Conservation (phyloP, 2,113 vertebrate species). For the Toxotes chatareus region DNA sequence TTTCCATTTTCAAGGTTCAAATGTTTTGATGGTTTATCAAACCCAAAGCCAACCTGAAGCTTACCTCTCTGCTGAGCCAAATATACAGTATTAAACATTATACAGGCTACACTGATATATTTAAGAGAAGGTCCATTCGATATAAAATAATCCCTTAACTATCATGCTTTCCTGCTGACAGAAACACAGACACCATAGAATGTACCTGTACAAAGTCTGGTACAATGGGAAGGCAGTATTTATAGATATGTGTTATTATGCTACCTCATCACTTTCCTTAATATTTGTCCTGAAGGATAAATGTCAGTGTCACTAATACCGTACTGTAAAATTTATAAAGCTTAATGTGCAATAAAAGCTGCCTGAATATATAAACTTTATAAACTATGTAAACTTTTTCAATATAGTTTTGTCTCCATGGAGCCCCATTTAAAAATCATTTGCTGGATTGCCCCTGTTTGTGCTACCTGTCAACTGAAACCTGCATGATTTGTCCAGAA, state of each 20-base stretch:
- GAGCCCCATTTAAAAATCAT: neutral
- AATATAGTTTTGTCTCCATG: neutral
- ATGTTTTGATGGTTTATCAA: neutral
- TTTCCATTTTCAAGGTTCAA: neutral
- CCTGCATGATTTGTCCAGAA: neutral
- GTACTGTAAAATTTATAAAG: neutral
- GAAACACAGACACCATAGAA: neutral
- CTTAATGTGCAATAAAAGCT: neutral
- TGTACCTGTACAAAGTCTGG: neutral
- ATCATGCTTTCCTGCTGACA: neutral
- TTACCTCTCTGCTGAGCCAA: too few species aligned
- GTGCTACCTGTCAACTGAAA: conserved; percentile 3
- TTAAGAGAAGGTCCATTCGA: neutral
- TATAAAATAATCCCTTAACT: neutral
- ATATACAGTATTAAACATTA: too few species aligned
- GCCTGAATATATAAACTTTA: neutral
- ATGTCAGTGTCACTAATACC: neutral
- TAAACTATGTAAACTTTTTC: too few species aligned
- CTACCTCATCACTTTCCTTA: neutral
- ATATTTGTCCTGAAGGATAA: neutral
- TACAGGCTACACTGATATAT: neutral
- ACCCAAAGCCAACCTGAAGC: too few species aligned
- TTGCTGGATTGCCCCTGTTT: neutral
- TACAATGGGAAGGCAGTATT: neutral
- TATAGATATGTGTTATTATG: conserved; percentile 3